A percentile compares a stretch with the other conserved stretches of the same genome.
Conservation (phyloP, 2,888 invertebrate species). For the Philonicus albiceps region DNA sequence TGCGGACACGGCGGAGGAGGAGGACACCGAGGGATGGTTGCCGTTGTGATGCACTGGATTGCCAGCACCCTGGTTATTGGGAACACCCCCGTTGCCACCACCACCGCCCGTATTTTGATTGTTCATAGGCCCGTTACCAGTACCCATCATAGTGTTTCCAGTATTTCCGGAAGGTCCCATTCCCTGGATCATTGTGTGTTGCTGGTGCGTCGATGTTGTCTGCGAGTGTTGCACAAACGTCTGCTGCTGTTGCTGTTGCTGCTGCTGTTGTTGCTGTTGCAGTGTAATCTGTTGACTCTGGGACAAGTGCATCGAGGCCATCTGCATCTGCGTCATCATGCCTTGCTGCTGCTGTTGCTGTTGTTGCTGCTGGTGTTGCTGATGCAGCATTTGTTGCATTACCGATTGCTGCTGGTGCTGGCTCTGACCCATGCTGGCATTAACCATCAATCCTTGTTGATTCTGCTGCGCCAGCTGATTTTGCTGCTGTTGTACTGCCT, state of each 20-base stretch:
- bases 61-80: not conserved
- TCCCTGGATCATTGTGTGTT: slow-evolving; percentile 59
- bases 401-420: slow-evolving; percentile 48
- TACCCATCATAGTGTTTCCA: slow-evolving; percentile 29
- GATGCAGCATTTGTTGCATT: slow-evolving; percentile 61
- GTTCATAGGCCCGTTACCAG: slow-evolving; percentile 6
- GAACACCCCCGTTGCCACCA: slow-evolving; percentile 18
- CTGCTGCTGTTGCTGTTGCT: slow-evolving; percentile 55
- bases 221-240: slow-evolving; percentile 60
- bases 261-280: slow-evolving; percentile 60
- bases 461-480: slow-evolving; percentile 49
- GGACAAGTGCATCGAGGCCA: slow-evolving; percentile 75
- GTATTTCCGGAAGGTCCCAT: slow-evolving; percentile 45
- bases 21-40: slow-evolving; percentile 52
- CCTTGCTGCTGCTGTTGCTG: slow-evolving; percentile 51
- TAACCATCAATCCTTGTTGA: slow-evolving; percentile 60
- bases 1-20: slow-evolving; percentile 53
- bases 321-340: slow-evolving; percentile 64
- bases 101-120: slow-evolving; percentile 46
- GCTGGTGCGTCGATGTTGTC: slow-evolving; percentile 57
- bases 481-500: slow-evolving; percentile 61
- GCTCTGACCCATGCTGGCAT: slow-evolving; percentile 37
- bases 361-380: slow-evolving; percentile 56
- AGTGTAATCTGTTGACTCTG: slow-evolving; percentile 74
- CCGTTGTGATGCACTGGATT: slow-evolving; percentile 35